Percentiles rank a stretch among this genome's conserved stretches.
Evolutionary conservation across 2,113 vertebrate species (phyloP).

Genomic region (Bubo scandiacus): DNA sequence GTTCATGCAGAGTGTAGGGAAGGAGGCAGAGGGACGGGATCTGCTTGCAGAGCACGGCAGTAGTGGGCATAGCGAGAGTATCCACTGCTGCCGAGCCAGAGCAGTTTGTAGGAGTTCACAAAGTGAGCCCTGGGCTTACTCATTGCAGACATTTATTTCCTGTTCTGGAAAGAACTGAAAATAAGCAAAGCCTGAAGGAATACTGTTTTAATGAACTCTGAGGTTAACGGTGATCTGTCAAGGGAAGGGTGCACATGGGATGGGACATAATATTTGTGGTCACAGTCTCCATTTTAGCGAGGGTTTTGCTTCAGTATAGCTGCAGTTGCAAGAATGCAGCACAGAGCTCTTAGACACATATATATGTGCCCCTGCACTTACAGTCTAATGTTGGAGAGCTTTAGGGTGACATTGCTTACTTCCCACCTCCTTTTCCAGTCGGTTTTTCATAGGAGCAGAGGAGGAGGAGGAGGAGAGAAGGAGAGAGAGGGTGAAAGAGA

Average conservation of each 20-base stretch:
- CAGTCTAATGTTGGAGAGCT: neutral
- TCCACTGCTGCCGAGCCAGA: accelerated
- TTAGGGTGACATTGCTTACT: neutral
- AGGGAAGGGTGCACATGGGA: neutral
- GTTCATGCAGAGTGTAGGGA: accelerated
- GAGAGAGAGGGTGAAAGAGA: neutral
- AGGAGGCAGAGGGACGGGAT: neutral
- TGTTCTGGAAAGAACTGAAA: neutral
- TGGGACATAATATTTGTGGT: neutral
- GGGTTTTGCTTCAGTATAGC: neutral
- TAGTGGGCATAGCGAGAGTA: accelerated
- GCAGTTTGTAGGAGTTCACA: neutral
- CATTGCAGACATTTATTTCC: neutral
- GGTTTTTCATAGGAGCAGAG: neutral
- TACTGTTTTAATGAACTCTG: neutral
- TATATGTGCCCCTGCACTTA: neutral
- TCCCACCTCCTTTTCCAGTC: neutral
- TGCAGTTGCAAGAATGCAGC: neutral
- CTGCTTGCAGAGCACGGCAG: neutral
- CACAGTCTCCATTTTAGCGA: neutral
- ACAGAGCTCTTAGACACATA: neutral
- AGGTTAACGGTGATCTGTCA: neutral
- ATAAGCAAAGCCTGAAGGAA: neutral
- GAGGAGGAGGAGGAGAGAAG: neutral
- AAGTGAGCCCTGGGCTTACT: neutral